Percentiles rank a stretch among this genome's conserved stretches.
Conservation (phyloP, 2,113 vertebrate species). For the Porphyrio hochstetteri region DNA sequence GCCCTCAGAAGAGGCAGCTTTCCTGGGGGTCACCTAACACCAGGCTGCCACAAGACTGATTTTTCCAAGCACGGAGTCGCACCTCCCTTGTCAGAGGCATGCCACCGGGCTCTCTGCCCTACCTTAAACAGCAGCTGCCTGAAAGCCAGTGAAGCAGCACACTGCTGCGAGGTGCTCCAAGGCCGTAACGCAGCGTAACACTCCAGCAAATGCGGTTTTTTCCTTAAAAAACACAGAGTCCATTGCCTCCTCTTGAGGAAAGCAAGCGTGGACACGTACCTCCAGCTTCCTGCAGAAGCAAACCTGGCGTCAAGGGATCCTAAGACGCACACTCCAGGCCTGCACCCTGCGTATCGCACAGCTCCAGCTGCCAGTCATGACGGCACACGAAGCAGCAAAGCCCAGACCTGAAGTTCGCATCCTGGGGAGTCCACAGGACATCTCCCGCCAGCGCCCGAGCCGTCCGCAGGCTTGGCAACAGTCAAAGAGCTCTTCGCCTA, state of each 20-base stretch:
- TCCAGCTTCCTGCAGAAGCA: background rate
- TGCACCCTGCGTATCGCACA: accelerated
- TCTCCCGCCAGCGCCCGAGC: accelerated
- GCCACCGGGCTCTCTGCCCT: background rate
- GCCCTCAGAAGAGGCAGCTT: background rate
- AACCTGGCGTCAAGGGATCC: background rate
- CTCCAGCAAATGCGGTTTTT: accelerated
- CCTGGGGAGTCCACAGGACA: background rate
- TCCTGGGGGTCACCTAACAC: background rate
- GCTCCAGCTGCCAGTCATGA: background rate
- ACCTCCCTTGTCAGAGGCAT: accelerated
- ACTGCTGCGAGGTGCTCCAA: accelerated
- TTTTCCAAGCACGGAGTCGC: background rate
- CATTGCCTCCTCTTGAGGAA: background rate
- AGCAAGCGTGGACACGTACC: accelerated
- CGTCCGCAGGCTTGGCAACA: background rate
- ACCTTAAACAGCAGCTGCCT: accelerated
- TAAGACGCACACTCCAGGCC: background rate
- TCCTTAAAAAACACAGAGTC: accelerated
- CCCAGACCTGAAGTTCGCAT: accelerated
- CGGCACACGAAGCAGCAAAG: accelerated
- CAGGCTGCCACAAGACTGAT: background rate
- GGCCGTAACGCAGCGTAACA: accelerated
- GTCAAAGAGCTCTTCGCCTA: background rate
- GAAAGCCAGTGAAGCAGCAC: background rate